These are phyloP conservation scores for Diabrotica balteata DNA, from an alignment of 2,888 invertebrate species.

Conservation along the genomic window DNA sequence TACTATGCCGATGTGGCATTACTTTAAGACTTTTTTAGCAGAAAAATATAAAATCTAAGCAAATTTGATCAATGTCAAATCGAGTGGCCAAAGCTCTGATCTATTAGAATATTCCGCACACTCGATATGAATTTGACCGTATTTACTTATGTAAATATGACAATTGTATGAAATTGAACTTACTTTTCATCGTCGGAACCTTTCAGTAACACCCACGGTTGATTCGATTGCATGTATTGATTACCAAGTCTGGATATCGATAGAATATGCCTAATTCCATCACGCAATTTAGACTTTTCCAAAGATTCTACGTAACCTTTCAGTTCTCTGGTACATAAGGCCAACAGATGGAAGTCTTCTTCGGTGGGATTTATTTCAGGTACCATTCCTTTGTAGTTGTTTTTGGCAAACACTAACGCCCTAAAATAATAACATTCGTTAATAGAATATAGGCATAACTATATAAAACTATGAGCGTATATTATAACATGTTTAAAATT, in stretches of 20 bases:
- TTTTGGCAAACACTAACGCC: constrained; percentile 86
- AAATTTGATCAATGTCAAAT: no score
- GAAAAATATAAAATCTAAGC: no score
- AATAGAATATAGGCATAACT: no score
- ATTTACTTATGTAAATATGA: no score
- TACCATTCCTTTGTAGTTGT: constrained; percentile 77
- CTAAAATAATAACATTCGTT: constrained; percentile 59
- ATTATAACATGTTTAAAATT: no score
- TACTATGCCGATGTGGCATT: no score
- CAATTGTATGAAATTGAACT: no score
- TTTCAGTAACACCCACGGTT: constrained; percentile 95
- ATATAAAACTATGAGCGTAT: not conserved
- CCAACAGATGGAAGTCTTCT: constrained; percentile 78
- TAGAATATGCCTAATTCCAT: constrained; percentile 85
- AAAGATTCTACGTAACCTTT: constrained; percentile 74
- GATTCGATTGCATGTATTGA: constrained; percentile 92
- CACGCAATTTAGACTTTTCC: constrained; percentile 81
- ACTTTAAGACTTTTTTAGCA: no score
- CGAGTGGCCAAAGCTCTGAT: no score
- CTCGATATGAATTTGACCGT: no score
- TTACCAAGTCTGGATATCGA: constrained; percentile 92
- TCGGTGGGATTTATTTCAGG: constrained; percentile 69
- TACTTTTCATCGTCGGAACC: constrained; percentile 79
- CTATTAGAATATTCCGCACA: no score
- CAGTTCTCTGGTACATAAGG: constrained; percentile 80